Conservation (phyloP, 2,113 vertebrate species). For the Mastomys natalensis region DNA sequence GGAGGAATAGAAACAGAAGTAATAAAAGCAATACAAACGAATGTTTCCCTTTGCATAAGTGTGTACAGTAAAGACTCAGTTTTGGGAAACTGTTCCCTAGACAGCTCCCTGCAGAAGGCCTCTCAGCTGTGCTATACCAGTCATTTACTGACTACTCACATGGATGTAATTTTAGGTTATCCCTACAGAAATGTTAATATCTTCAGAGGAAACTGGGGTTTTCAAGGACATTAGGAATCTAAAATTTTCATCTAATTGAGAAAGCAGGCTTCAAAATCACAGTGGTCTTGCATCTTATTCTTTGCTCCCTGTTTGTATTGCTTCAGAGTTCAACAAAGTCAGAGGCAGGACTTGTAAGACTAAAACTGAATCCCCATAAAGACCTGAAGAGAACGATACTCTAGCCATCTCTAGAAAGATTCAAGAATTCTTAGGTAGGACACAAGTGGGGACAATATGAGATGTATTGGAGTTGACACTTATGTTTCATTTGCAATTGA, state of each 20-base stretch:
- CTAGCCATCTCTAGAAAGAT: neutral
- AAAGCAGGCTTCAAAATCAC: neutral
- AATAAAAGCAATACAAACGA: neutral
- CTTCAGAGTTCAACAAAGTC: neutral
- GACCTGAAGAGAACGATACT: neutral
- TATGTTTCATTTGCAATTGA: neutral
- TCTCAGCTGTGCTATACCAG: neutral
- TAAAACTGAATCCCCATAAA: neutral
- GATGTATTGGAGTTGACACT: neutral
- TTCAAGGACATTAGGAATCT: neutral
- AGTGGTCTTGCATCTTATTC: neutral
- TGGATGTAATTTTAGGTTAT: neutral
- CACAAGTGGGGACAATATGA: neutral
- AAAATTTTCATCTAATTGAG: neutral
- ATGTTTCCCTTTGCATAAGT: neutral
- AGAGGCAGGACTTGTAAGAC: neutral
- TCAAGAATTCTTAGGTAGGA: neutral
- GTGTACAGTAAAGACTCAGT: neutral
- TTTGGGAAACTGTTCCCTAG: neutral
- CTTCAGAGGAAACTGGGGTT: neutral
- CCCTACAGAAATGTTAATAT: neutral
- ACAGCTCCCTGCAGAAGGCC: neutral
- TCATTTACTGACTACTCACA: neutral
- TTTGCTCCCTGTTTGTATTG: neutral
- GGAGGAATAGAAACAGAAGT: neutral